Conservation (phyloP, 2,888 invertebrate genomes). For the Platycnemis pennipes region DNA sequence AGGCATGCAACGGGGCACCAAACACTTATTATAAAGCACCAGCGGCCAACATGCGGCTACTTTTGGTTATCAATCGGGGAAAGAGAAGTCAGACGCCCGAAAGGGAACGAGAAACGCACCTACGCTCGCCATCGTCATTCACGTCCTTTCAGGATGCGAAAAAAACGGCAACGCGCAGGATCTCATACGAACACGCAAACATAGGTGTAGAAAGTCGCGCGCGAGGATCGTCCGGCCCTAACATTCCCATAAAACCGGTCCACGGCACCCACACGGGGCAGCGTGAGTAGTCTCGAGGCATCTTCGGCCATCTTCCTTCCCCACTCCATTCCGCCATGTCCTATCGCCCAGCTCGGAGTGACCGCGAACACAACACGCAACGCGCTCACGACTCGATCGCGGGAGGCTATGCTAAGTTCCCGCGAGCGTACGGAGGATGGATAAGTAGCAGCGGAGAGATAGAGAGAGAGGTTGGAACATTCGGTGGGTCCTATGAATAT, state of each 20-base stretch:
- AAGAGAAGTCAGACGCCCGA: not conserved
- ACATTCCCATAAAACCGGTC: constrained; percentile 54
- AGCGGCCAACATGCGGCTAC: not conserved
- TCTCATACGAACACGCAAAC: constrained; percentile 25
- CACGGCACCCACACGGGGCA: not conserved
- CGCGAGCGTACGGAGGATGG: not conserved
- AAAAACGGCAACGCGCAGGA: constrained; percentile 7
- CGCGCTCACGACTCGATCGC: not conserved
- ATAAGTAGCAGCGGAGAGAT: not conserved
- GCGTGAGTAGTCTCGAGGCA: not conserved
- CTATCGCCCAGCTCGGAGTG: not conserved
- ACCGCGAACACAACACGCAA: not conserved
- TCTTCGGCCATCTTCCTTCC: not conserved
- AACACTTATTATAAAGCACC: not conserved
- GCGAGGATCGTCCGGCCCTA: not conserved
- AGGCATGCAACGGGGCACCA: not conserved
- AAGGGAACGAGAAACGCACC: not conserved
- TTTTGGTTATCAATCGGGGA: constrained; percentile 14
- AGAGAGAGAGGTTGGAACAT: not conserved
- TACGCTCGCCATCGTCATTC: not conserved
- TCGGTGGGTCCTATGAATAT: no score
- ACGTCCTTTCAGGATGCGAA: not conserved
- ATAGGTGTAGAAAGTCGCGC: constrained; percentile 43
- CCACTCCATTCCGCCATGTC: not conserved
- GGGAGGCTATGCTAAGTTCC: not conserved